Evolutionary conservation across 2,888 invertebrate species (phyloP).

Genomic region (Pachliopta kotzebuea): DNA sequence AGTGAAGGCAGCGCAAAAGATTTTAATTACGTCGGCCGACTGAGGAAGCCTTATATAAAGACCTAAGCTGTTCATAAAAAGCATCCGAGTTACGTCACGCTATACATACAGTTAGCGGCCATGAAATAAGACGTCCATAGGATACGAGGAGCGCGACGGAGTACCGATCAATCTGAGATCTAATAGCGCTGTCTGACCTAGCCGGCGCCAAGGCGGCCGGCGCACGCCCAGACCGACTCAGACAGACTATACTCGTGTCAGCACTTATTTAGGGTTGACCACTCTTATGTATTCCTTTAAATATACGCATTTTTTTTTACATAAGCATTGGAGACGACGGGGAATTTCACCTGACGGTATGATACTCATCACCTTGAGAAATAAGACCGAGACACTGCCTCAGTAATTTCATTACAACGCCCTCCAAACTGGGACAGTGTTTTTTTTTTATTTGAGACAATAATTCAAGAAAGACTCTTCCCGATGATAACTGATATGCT

Average conservation of each 20-base stretch:
- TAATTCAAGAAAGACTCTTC: too few species aligned
- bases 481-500: too few species aligned
- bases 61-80: constrained; percentile 45
- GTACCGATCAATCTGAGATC: constrained; percentile 70
- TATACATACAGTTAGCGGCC: constrained; percentile 36
- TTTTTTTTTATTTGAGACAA: too few species aligned
- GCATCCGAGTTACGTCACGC: constrained; percentile 38
- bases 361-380: too few species aligned
- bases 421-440: too few species aligned
- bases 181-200: constrained; percentile 70
- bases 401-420: too few species aligned
- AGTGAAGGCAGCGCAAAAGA: constrained; percentile 30
- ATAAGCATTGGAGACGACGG: background rate
- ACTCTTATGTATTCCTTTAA: constrained; percentile 16
- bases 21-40: constrained; percentile 47
- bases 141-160: constrained; percentile 52
- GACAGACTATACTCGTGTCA: constrained; percentile 37
- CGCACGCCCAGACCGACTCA: constrained; percentile 49
- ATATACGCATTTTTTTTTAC: background rate
- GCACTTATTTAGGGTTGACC: constrained; percentile 31
- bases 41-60: constrained; percentile 56
- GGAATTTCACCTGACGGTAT: too few species aligned
- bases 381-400: too few species aligned
- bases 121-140: constrained; percentile 46
- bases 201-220: constrained; percentile 66